phyloP scores from a whole-genome alignment of 2,113 vertebrate genomes.

The Polypterus senegalus region DNA sequence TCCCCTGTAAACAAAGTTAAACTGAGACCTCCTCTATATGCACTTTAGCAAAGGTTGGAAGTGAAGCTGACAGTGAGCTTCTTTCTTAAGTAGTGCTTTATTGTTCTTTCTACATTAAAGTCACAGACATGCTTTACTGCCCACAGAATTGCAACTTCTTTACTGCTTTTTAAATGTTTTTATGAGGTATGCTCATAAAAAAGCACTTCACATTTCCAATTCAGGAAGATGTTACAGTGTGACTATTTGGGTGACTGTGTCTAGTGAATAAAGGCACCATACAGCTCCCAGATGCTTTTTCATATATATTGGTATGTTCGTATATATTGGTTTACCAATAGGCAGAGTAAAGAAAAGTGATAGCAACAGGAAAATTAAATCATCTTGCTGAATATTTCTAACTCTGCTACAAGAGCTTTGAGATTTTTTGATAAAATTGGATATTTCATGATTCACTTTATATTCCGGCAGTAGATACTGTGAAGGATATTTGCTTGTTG shows the following conservation, averaged over 20 bases:
- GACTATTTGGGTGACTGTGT: constrained; percentile 36
- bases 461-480: too few species aligned
- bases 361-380: too few species aligned
- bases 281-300: too few species aligned
- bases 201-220: constrained; percentile 45
- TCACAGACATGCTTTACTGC: constrained; percentile 4
- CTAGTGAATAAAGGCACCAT: constrained; percentile 22
- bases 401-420: too few species aligned
- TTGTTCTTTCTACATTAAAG: not conserved
- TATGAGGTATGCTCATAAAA: constrained; percentile 37
- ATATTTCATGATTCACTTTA: too few species aligned
- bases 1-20: not conserved
- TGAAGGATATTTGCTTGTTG: too few species aligned
- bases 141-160: constrained; percentile 14
- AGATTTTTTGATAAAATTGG: too few species aligned
- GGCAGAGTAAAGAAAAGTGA: too few species aligned
- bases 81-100: not conserved
- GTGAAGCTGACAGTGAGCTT: not conserved
- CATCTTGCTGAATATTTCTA: too few species aligned
- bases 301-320: too few species aligned
- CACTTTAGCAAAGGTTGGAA: not conserved
- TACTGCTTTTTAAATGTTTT: constrained; percentile 10
- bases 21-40: not conserved
- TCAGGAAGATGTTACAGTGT: constrained; percentile 33
- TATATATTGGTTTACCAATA: too few species aligned